These are phyloP conservation scores for Meghimatium bilineatum DNA, from an alignment of 2,888 invertebrate genomes.

Conservation along the genomic window DNA sequence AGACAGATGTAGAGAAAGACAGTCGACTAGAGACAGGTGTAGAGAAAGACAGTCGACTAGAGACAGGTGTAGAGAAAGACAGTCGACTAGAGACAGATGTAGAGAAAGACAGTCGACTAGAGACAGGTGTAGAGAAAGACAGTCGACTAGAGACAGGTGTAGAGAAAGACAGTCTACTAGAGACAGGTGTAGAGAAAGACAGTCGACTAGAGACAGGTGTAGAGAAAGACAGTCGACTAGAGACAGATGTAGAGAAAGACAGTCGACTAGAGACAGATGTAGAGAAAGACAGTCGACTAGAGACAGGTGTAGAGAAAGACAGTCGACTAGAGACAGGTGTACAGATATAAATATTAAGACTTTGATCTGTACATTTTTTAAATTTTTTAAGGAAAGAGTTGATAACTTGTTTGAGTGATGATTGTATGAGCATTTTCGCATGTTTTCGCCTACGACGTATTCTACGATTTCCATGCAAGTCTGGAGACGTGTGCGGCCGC, in stretches of 20 bases:
- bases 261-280: background rate
- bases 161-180: constrained; percentile 31
- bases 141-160: background rate
- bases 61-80: background rate
- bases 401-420: too few species aligned
- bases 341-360: background rate
- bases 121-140: background rate
- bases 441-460: too few species aligned
- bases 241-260: constrained; percentile 20
- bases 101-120: background rate
- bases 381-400: too few species aligned
- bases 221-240: constrained; percentile 4
- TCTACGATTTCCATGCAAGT: too few species aligned
- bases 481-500: too few species aligned
- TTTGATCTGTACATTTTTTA: too few species aligned
- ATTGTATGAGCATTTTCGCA: too few species aligned
- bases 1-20: background rate
- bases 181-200: background rate
- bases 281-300: background rate
- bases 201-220: background rate
- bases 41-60: background rate
- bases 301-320: background rate
- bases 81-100: background rate
- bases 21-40: background rate
- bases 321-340: background rate